Evolutionary conservation across 2,888 invertebrate species (phyloP).

Genomic region (Augochlorella aurata): DNA sequence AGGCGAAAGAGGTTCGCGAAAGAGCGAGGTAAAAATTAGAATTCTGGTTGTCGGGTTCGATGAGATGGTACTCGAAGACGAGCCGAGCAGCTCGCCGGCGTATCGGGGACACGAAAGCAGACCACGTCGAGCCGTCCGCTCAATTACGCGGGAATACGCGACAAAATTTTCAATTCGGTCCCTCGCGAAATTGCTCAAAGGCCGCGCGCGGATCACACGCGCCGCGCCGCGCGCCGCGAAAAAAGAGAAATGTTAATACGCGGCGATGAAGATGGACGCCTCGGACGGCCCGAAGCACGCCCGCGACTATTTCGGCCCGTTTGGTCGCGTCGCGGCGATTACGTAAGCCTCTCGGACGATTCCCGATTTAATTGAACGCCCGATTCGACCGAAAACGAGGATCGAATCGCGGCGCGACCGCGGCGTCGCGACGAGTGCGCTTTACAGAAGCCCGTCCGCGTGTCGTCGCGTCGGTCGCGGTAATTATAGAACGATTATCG

Average conservation of each 20-base stretch:
- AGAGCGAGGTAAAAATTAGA: neutral
- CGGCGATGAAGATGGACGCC: conserved; percentile 59
- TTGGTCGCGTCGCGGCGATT: conserved; percentile 7
- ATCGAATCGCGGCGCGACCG: neutral
- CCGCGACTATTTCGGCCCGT: conserved; percentile 17
- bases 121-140: conserved; percentile 3
- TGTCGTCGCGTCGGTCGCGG: neutral
- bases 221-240: conserved; percentile 23
- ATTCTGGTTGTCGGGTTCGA: neutral
- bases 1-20: too few relatives aligned
- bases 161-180: conserved; percentile 47
- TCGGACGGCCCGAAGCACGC: conserved; percentile 37
- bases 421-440: neutral
- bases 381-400: conserved; percentile 15
- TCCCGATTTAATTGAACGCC: conserved; percentile 17
- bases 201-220: conserved; percentile 29
- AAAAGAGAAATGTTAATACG: conserved; percentile 45
- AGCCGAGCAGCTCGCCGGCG: neutral
- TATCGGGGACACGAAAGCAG: conserved; percentile 36
- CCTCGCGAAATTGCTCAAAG: conserved; percentile 39
- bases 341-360: conserved; percentile 11
- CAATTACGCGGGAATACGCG: conserved; percentile 42
- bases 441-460: neutral
- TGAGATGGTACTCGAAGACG: neutral
- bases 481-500: conserved; percentile 13